Evolutionary conservation across 2,888 invertebrate genomes (phyloP).

Genomic region (Ennomos erosarius): DNA sequence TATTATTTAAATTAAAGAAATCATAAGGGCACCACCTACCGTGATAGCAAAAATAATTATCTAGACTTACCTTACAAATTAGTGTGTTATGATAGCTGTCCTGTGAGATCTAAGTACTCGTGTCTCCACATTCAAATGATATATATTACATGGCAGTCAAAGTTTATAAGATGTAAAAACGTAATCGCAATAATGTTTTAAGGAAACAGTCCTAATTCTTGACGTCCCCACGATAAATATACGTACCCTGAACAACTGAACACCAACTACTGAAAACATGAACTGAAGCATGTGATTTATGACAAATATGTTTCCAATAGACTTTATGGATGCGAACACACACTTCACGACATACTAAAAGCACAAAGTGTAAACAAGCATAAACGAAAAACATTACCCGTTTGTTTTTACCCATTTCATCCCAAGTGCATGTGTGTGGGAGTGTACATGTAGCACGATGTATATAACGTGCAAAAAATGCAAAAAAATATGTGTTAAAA

Average conservation of each 20-base stretch:
- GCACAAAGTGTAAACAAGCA: slow-evolving; percentile 38
- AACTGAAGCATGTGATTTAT: slow-evolving; percentile 99
- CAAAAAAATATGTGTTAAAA: slow-evolving; percentile 52
- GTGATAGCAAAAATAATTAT: too few relatives aligned
- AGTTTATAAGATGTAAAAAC: too few relatives aligned
- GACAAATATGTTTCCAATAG: slow-evolving; percentile 99
- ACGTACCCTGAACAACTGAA: slow-evolving; percentile 98
- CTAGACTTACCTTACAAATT: too few relatives aligned
- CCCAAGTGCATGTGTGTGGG: slow-evolving; percentile 64
- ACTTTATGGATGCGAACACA: slow-evolving; percentile 98
- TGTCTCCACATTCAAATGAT: too few relatives aligned
- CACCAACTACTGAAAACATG: slow-evolving; percentile 99
- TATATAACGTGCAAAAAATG: slow-evolving; percentile 60
- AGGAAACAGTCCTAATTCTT: too few relatives aligned
- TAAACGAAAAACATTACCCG: slow-evolving; percentile 65
- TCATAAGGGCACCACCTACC: too few relatives aligned
- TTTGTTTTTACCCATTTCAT: slow-evolving; percentile 58
- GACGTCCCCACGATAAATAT: too few relatives aligned
- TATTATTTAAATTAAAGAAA: too few relatives aligned
- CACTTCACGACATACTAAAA: slow-evolving; percentile 99
- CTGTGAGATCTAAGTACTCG: too few relatives aligned
- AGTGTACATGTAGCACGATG: slow-evolving; percentile 56
- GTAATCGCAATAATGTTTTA: too few relatives aligned
- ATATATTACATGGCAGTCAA: too few relatives aligned
- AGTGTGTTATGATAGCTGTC: too few relatives aligned